These are phyloP conservation scores for Ophonus ardosiacus DNA, from an alignment of 2,888 invertebrate genomes.

Conservation along the genomic window DNA sequence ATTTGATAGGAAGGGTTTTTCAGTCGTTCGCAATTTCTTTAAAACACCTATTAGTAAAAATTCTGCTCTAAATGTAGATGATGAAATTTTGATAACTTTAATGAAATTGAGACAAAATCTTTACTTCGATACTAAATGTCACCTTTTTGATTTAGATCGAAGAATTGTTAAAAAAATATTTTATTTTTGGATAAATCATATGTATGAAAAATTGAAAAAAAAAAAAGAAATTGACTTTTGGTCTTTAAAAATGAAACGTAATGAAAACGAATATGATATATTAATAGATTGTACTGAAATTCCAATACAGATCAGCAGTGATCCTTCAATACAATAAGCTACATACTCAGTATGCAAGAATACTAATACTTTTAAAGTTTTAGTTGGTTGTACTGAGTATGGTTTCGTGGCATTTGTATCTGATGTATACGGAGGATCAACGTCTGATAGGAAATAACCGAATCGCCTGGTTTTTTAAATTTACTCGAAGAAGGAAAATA, in stretches of 20 bases:
- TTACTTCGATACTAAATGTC: not conserved
- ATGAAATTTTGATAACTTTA: not conserved
- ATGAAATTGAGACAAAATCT: not conserved
- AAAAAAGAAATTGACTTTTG: constrained; percentile 6
- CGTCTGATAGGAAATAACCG: not conserved
- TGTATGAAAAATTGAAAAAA: not conserved
- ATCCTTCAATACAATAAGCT: no score
- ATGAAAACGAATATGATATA: not conserved
- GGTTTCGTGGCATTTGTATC: not conserved
- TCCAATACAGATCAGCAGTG: not conserved
- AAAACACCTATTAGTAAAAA: not conserved
- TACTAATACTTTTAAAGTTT: no score
- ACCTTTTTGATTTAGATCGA: not conserved
- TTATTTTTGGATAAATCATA: constrained; percentile 13
- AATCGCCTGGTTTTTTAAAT: not conserved
- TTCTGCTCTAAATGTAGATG: constrained; percentile 5
- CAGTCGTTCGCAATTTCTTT: not conserved
- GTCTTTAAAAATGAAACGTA: not conserved
- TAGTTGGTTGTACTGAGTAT: not conserved
- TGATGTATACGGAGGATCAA: not conserved
- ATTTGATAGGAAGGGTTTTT: not conserved
- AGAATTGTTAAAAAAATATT: constrained; percentile 6
- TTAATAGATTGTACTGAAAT: not conserved
- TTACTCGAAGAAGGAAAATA: not conserved
- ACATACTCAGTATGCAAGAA: no score